Evolutionary conservation across 2,113 vertebrate species (phyloP).

Genomic region (Psammodynastes pulverulentus): DNA sequence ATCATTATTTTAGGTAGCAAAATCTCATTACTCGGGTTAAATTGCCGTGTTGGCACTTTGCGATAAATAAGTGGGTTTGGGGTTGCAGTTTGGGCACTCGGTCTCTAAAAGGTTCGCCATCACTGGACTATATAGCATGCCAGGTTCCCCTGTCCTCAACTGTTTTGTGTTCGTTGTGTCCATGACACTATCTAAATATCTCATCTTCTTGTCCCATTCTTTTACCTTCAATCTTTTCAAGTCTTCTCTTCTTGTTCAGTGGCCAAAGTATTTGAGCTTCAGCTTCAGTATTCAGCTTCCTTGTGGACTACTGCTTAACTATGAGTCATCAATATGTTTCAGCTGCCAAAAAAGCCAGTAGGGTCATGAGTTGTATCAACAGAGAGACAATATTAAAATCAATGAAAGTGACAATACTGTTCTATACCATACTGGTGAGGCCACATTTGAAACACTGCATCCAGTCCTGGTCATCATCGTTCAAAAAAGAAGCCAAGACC

Average conservation of each 20-base stretch:
- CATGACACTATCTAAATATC: background rate
- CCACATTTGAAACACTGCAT: background rate
- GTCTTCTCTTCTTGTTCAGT: background rate
- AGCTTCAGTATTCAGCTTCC: background rate
- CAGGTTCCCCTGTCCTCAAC: no score
- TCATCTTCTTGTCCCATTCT: background rate
- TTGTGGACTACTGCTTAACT: background rate
- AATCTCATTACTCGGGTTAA: no score
- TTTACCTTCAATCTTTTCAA: background rate
- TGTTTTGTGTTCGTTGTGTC: background rate
- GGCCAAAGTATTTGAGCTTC: background rate
- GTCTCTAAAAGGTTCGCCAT: no score
- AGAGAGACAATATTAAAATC: background rate
- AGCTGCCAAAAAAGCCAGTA: background rate
- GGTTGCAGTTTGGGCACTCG: no score
- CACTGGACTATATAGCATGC: no score
- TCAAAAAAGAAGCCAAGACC: background rate
- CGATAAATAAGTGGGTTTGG: no score
- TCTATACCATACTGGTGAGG: background rate
- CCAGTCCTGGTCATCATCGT: background rate
- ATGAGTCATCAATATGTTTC: background rate
- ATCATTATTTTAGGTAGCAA: no score
- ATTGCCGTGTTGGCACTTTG: no score
- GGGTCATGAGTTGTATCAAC: background rate
- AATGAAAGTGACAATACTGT: background rate